These are phyloP conservation scores for Neuroscelio doddi DNA, from an alignment of 2,888 invertebrate species.

Conservation along the genomic window DNA sequence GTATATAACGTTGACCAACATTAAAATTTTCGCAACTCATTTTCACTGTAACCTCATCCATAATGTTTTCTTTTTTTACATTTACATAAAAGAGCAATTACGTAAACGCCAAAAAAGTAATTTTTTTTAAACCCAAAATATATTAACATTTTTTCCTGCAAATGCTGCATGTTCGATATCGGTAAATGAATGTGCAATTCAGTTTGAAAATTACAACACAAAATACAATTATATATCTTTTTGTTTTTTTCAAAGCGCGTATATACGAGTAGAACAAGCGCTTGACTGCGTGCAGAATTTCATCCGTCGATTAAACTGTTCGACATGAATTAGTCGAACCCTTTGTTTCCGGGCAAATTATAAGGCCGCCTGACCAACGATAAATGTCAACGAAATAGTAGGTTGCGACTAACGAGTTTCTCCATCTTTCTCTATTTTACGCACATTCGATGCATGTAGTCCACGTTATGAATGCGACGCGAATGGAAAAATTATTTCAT, in stretches of 20 bases:
- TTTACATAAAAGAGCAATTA: too few species aligned
- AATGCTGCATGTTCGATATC: too few species aligned
- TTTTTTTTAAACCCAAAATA: not conserved
- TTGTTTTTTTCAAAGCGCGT: constrained; percentile 8
- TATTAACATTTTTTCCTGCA: not conserved
- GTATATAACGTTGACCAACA: too few species aligned
- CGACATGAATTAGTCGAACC: constrained; percentile 57
- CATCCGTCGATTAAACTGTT: constrained; percentile 51
- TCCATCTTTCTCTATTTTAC: constrained; percentile 36
- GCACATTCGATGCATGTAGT: constrained; percentile 22
- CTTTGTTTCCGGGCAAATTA: constrained; percentile 59
- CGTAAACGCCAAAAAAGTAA: too few species aligned
- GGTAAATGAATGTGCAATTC: too few species aligned
- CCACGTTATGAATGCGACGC: constrained; percentile 24
- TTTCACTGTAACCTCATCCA: too few species aligned
- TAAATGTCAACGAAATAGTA: constrained; percentile 44
- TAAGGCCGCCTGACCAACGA: constrained; percentile 51
- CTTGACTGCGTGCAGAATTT: constrained; percentile 36
- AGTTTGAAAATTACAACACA: too few species aligned
- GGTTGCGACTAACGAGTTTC: constrained; percentile 44
- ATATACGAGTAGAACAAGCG: constrained; percentile 31
- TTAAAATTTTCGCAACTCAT: too few species aligned
- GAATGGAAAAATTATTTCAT: constrained; percentile 30
- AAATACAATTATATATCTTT: not conserved
- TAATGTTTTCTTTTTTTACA: too few species aligned